A percentile compares a stretch with the other conserved stretches of the same genome.
These are phyloP conservation scores for Merodon equestris DNA, from an alignment of 2,888 invertebrate genomes.

Conservation along the genomic window DNA sequence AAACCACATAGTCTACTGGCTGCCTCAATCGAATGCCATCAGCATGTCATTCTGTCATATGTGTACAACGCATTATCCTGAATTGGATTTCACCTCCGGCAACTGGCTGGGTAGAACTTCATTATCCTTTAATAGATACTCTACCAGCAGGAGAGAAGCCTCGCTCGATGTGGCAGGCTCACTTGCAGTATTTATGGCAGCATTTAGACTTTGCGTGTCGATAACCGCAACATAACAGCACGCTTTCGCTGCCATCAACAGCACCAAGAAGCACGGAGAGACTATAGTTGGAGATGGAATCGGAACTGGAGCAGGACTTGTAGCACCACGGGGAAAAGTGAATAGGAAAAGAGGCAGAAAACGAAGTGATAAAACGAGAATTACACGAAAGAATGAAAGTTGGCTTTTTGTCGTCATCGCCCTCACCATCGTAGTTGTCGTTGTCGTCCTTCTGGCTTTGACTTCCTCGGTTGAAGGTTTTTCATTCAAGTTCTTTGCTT, in stretches of 20 bases:
- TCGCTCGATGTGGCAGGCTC: conserved; percentile 12
- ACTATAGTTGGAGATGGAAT: no score
- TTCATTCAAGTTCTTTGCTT: neutral
- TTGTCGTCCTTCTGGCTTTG: neutral
- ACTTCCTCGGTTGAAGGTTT: conserved; percentile 18
- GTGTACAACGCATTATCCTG: conserved; percentile 44
- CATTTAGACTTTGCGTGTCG: conserved; percentile 53
- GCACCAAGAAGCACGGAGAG: no score
- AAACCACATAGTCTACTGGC: no score
- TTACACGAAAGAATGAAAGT: conserved; percentile 35
- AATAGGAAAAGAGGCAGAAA: conserved; percentile 18
- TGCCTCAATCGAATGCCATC: neutral
- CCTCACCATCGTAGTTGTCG: no score
- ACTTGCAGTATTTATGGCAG: conserved; percentile 38
- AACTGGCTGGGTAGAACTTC: conserved; percentile 48
- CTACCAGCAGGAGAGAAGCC: neutral
- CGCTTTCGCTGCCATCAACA: neutral
- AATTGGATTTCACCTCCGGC: conserved; percentile 58
- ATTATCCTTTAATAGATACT: conserved; percentile 55
- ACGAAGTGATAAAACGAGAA: conserved; percentile 58
- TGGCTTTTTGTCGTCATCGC: conserved; percentile 7
- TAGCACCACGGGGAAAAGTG: no score
- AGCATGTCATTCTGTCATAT: conserved; percentile 53
- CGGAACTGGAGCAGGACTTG: no score
- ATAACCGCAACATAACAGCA: conserved; percentile 42